Conservation (phyloP, 2,888 invertebrate genomes). For the Orchestes rusci region DNA sequence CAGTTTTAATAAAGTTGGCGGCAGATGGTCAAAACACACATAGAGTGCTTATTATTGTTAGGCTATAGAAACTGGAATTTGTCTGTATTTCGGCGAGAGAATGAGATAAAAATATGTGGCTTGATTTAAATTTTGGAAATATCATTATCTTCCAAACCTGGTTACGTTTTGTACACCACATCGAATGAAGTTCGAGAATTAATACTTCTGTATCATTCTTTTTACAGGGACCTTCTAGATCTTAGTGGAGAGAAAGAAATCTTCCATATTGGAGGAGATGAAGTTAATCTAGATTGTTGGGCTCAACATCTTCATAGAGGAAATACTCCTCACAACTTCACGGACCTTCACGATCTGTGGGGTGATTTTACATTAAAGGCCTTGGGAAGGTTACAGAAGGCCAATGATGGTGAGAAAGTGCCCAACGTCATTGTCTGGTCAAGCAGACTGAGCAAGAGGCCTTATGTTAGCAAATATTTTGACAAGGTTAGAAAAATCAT, state of each 20-base stretch:
- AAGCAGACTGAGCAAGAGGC: slow-evolving; percentile 65
- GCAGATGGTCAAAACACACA: too few species aligned
- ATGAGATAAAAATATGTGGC: too few species aligned
- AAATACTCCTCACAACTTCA: slow-evolving; percentile 50
- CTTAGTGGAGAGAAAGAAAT: slow-evolving; percentile 69
- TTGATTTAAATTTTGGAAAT: too few species aligned
- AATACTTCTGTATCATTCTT: too few species aligned
- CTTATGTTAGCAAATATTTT: slow-evolving; percentile 51
- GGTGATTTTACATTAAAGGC: slow-evolving; percentile 67
- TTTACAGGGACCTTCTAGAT: slow-evolving; percentile 59
- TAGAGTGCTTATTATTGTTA: too few species aligned
- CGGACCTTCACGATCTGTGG: slow-evolving; percentile 72
- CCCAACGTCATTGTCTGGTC: slow-evolving; percentile 67
- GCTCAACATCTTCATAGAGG: slow-evolving; percentile 44
- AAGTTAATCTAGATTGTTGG: slow-evolving; percentile 79
- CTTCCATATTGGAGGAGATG: slow-evolving; percentile 79
- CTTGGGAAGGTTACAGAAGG: slow-evolving; percentile 51
- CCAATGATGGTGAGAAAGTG: slow-evolving; percentile 50
- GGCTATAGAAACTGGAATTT: too few species aligned
- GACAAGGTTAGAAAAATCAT: slow-evolving; percentile 41
- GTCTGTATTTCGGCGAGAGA: too few species aligned
- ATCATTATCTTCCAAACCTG: too few species aligned
- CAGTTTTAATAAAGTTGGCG: too few species aligned
- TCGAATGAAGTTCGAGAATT: too few species aligned
- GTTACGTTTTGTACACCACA: too few species aligned